Conservation (phyloP, 2,797 vertebrate species). For the Rhynchonycteris naso region DNA sequence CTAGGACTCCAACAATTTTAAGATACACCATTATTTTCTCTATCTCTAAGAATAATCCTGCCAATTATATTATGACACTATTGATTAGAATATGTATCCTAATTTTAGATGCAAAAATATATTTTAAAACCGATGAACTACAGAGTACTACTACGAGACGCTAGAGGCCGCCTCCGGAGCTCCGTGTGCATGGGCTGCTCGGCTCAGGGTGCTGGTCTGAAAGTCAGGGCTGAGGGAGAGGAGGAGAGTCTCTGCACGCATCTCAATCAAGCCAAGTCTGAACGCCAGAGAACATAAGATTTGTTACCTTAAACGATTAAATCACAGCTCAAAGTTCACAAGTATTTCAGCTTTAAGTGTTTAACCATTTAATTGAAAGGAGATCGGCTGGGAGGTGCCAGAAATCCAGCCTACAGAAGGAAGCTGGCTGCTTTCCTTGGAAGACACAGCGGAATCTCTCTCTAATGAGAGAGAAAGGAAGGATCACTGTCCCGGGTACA, state of each 20-base stretch:
- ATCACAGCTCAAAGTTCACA: not conserved
- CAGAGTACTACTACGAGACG: not conserved
- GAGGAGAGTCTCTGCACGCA: not conserved
- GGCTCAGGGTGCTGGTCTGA: not conserved
- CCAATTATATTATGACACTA: not conserved
- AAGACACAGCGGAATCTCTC: not conserved
- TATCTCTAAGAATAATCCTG: not conserved
- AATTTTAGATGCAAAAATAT: not conserved
- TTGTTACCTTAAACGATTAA: conserved; percentile 13
- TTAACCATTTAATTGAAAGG: conserved; percentile 40
- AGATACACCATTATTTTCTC: not conserved
- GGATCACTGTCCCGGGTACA: not conserved
- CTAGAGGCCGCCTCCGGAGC: not conserved
- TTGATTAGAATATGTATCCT: not conserved
- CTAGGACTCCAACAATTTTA: not conserved
- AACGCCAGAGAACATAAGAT: not conserved
- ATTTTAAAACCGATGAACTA: not conserved
- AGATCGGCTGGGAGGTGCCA: not conserved
- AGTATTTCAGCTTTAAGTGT: not conserved
- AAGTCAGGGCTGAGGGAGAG: not conserved
- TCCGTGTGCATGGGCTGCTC: not conserved
- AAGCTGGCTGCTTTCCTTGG: not conserved
- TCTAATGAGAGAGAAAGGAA: not conserved
- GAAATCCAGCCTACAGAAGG: not conserved
- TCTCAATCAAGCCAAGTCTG: not conserved